Conservation (phyloP, 2,113 vertebrate genomes). For the Megaceryle torquata region DNA sequence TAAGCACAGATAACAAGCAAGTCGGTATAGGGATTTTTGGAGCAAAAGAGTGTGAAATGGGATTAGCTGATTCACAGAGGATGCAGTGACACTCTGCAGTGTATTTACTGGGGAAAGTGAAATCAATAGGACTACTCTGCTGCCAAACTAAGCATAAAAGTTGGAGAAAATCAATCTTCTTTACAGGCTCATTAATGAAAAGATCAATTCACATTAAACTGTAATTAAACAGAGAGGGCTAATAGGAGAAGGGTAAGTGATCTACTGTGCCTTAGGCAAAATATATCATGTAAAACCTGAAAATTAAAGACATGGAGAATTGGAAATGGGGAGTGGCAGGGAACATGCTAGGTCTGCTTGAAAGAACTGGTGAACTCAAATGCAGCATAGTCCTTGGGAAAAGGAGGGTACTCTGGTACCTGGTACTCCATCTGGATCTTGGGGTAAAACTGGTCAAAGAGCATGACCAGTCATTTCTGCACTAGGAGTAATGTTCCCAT, state of each 20-base stretch:
- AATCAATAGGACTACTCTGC: conserved; percentile 65
- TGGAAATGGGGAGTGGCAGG: neutral
- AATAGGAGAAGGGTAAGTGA: neutral
- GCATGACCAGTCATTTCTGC: neutral
- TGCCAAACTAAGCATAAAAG: conserved; percentile 52
- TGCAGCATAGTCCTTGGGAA: neutral
- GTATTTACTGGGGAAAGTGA: conserved; percentile 16
- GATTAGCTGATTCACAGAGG: conserved; percentile 65
- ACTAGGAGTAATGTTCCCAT: neutral
- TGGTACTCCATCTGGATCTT: neutral
- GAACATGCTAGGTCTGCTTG: neutral
- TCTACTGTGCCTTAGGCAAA: neutral
- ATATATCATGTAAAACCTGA: neutral
- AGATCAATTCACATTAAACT: conserved; percentile 69
- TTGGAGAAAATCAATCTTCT: conserved; percentile 64
- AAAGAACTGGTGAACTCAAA: neutral
- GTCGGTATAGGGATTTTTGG: neutral
- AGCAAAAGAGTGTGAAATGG: conserved; percentile 64
- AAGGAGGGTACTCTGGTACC: neutral
- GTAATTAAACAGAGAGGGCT: conserved; percentile 67
- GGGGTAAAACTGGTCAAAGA: neutral
- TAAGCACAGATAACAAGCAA: conserved; percentile 21
- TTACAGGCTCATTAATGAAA: conserved; percentile 66
- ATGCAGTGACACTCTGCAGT: neutral
- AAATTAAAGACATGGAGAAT: neutral